phyloP scores from a whole-genome alignment of 2,888 invertebrate genomes.

The Oligia fasciuncula region DNA sequence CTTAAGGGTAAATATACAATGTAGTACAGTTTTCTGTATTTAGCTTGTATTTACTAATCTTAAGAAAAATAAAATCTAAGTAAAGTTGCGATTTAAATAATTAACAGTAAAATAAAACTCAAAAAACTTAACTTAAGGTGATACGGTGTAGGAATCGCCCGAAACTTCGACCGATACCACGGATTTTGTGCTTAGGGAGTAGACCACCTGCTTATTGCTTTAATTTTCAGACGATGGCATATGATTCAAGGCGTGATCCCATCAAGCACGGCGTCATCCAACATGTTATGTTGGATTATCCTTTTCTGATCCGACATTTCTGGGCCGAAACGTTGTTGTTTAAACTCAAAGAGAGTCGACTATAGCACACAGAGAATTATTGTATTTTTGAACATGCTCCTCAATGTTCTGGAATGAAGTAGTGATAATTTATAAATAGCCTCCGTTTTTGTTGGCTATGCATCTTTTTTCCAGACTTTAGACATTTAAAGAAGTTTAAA shows the following conservation, averaged over 20 bases:
- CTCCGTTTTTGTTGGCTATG: not conserved
- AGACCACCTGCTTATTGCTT: not conserved
- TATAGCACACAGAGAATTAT: not conserved
- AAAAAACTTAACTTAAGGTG: no score
- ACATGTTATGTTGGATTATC: not conserved
- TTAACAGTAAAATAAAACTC: no score
- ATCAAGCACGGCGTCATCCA: not conserved
- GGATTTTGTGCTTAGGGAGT: no score
- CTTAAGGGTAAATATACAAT: no score
- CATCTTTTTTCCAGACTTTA: not conserved
- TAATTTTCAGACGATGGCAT: not conserved
- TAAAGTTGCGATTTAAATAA: no score
- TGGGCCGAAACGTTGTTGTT: not conserved
- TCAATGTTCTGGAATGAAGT: not conserved
- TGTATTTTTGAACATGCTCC: not conserved
- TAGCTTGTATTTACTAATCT: no score
- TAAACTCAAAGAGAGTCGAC: not conserved
- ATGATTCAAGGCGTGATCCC: not conserved
- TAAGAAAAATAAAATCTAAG: no score
- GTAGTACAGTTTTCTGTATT: no score
- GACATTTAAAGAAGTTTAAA: not conserved
- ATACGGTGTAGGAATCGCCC: no score
- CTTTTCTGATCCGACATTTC: not conserved
- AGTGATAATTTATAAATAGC: not conserved
- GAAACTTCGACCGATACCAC: no score